Conservation (phyloP, 2,797 vertebrate species). For the Cyprinella venusta region DNA sequence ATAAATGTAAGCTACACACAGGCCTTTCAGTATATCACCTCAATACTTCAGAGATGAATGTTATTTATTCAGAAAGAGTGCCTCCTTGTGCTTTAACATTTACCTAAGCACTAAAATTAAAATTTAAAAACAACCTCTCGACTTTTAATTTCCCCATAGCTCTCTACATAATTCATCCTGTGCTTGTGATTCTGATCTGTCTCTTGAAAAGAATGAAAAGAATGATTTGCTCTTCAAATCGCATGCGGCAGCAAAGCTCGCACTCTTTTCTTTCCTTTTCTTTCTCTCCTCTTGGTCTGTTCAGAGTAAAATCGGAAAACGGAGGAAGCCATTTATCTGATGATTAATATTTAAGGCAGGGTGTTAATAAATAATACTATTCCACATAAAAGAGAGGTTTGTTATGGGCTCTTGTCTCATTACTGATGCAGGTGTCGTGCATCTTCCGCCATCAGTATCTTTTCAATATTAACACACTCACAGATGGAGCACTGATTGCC, state of each 20-base stretch:
- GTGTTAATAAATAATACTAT: conserved; percentile 81
- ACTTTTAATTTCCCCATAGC: conserved; percentile 72
- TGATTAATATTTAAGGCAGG: conserved; percentile 80
- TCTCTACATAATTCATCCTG: conserved; percentile 80
- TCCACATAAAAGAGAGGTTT: conserved; percentile 77
- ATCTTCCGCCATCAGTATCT: conserved; percentile 76
- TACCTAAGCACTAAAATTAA: conserved; percentile 69
- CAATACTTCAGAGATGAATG: conserved; percentile 57
- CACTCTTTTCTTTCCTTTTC: conserved; percentile 13
- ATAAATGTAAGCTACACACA: conserved; percentile 49
- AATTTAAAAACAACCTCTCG: conserved; percentile 74
- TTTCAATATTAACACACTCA: conserved; percentile 79
- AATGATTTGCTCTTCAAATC: conserved; percentile 68
- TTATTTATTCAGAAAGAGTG: conserved; percentile 60
- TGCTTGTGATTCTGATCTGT: conserved; percentile 76
- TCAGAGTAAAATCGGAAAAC: conserved; percentile 66
- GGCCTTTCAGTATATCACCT: conserved; percentile 64
- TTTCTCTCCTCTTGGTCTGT: conserved; percentile 61
- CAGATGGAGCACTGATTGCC: conserved; percentile 80
- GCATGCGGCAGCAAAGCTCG: conserved; percentile 47
- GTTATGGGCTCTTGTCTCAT: conserved; percentile 75
- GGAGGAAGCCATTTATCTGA: conserved; percentile 76
- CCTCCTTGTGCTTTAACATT: conserved; percentile 61
- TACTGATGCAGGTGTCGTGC: conserved; percentile 72
- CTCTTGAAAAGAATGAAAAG: conserved; percentile 67